Evolutionary conservation across 2,888 invertebrate species (phyloP).

Genomic region (Crematogaster levior): DNA sequence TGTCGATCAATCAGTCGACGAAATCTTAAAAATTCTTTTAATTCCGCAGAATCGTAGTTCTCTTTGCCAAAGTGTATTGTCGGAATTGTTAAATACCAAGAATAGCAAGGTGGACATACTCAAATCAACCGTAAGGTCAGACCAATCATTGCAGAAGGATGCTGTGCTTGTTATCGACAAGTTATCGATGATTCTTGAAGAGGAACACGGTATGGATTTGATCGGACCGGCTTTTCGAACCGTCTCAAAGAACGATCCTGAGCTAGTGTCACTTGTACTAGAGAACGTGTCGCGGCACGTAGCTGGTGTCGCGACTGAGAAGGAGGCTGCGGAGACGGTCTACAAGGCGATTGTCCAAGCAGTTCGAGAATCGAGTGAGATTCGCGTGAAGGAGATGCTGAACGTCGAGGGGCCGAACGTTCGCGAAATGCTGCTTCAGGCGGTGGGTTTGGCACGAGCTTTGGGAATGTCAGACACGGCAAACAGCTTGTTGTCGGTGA

Average conservation of each 20-base stretch:
- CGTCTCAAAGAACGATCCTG: constrained; percentile 88
- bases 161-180: constrained; percentile 89
- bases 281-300: constrained; percentile 89
- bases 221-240: constrained; percentile 90
- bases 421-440: constrained; percentile 87
- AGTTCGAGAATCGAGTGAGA: constrained; percentile 88
- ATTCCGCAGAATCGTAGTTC: constrained; percentile 79
- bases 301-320: constrained; percentile 88
- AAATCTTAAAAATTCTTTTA: constrained; percentile 78
- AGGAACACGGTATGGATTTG: constrained; percentile 86
- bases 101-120: constrained; percentile 89
- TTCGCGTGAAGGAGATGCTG: constrained; percentile 87
- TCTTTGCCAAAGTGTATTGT: constrained; percentile 78
- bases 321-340: constrained; percentile 89
- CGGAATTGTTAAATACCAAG: constrained; percentile 78
- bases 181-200: constrained; percentile 88
- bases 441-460: constrained; percentile 90
- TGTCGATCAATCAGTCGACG: constrained; percentile 79
- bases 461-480: constrained; percentile 90
- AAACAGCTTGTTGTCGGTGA: constrained; percentile 86
- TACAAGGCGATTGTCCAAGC: constrained; percentile 90
- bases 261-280: constrained; percentile 88
- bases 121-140: constrained; percentile 86
- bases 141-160: constrained; percentile 87
- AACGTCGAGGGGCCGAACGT: constrained; percentile 86